Evolutionary conservation across 2,888 invertebrate genomes (phyloP).

Genomic region (Microplitis manilae): DNA sequence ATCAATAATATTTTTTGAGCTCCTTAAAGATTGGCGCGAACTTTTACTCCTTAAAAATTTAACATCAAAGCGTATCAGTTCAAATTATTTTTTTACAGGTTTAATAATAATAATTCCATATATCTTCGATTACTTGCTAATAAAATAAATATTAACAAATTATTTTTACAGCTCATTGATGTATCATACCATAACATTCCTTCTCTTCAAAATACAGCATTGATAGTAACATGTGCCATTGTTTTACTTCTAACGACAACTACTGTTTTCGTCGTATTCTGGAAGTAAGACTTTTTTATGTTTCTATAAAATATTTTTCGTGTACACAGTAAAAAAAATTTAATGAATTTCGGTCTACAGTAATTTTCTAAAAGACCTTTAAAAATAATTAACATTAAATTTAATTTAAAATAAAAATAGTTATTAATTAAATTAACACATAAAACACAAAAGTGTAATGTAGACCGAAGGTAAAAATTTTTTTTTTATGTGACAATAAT

Average conservation of each 20-base stretch:
- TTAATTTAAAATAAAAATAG: not conserved
- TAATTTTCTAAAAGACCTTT: not conserved
- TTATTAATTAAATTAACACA: too few species aligned
- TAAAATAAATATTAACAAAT: not conserved
- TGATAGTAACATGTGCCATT: conserved; percentile 87
- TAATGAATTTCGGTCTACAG: not conserved
- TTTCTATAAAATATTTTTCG: not conserved
- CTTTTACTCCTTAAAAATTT: too few species aligned
- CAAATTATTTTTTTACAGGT: too few species aligned
- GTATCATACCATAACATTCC: conserved; percentile 90
- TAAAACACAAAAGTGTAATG: not conserved
- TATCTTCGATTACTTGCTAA: not conserved
- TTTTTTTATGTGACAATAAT: not conserved
- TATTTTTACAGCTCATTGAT: conserved; percentile 84
- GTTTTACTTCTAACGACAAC: conserved; percentile 84
- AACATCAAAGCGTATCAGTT: too few species aligned
- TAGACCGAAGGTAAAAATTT: not conserved
- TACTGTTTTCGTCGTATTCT: conserved; percentile 85
- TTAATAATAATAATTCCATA: too few species aligned
- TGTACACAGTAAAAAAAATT: not conserved
- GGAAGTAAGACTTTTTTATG: conserved; percentile 83
- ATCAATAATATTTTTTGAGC: too few species aligned
- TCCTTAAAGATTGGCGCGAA: too few species aligned
- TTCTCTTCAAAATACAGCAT: conserved; percentile 87
- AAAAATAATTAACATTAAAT: not conserved